Conservation (phyloP, 2,113 vertebrate genomes). For the Oophaga pumilio region DNA sequence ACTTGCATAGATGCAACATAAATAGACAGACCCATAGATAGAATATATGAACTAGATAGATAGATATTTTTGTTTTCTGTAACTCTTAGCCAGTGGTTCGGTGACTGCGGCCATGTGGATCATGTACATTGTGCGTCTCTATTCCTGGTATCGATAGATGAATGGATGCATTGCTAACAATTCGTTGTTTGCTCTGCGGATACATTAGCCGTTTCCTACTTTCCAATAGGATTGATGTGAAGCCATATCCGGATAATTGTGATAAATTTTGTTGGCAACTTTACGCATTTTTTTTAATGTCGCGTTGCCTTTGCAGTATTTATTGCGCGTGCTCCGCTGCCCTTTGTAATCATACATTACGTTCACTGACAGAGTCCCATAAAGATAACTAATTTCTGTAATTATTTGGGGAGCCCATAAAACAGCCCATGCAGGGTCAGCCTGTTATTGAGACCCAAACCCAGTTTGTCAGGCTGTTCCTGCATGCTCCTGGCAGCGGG, state of each 20-base stretch:
- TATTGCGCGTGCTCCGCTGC: constrained; percentile 31
- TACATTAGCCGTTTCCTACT: background rate
- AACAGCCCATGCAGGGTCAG: constrained; percentile 41
- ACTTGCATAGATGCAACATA: background rate
- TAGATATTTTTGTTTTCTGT: background rate
- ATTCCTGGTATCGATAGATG: background rate
- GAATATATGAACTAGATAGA: background rate
- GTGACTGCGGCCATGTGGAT: no score
- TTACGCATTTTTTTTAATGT: constrained; percentile 24
- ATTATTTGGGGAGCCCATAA: constrained; percentile 54
- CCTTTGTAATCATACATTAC: constrained; percentile 47
- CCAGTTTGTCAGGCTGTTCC: constrained; percentile 35
- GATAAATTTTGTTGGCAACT: constrained; percentile 1
- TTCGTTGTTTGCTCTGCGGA: background rate
- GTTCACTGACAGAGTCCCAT: constrained; percentile 50
- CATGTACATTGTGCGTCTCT: no score
- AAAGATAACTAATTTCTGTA: constrained; percentile 56
- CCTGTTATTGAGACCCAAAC: constrained; percentile 33
- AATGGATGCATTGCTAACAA: background rate
- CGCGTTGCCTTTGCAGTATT: constrained; percentile 6
- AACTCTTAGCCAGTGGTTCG: no score
- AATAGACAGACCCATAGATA: background rate
- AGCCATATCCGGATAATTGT: background rate
- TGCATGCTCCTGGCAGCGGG: constrained; percentile 38
- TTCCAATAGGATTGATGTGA: background rate